A percentile compares a stretch with the other conserved stretches of the same genome.
These are phyloP conservation scores for Siphlonurus alternatus DNA, from an alignment of 2,888 invertebrate species.

Conservation along the genomic window DNA sequence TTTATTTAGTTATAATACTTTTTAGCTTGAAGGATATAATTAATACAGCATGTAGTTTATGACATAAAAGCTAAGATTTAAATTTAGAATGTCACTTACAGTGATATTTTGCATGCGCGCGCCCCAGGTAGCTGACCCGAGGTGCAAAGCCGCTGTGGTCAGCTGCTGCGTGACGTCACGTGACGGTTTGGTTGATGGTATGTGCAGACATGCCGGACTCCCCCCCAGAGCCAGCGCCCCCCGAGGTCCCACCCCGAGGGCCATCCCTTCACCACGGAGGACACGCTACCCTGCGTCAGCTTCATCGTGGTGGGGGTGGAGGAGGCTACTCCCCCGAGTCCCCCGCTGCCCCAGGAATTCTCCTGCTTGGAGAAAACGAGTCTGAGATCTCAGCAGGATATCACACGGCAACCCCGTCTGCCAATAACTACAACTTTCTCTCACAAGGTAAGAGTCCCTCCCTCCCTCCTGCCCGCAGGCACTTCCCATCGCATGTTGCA, in stretches of 20 bases:
- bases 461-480: too few relatives aligned
- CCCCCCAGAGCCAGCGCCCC: conserved; percentile 71
- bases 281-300: conserved; percentile 3
- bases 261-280: conserved; percentile 46
- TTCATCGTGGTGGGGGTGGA: neutral
- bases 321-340: conserved; percentile 1
- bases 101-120: too few relatives aligned
- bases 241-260: conserved; percentile 71
- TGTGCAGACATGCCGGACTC: conserved; percentile 37
- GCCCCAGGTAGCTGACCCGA: too few relatives aligned
- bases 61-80: too few relatives aligned
- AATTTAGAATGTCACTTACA: too few relatives aligned
- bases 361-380: conserved; percentile 11
- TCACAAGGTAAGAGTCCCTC: conserved; percentile 15
- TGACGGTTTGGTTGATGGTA: neutral
- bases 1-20: too few relatives aligned
- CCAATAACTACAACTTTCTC: conserved; percentile 16
- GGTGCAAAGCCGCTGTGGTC: neutral
- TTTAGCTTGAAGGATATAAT: too few relatives aligned
- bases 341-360: conserved; percentile 6
- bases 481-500: too few relatives aligned
- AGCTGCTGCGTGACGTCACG: neutral
- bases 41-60: too few relatives aligned
- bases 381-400: conserved; percentile 11
- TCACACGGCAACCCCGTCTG: conserved; percentile 11